Base-by-base conservation (phyloP, 2,888 invertebrate species). In the Drosophila borborema region DNA sequence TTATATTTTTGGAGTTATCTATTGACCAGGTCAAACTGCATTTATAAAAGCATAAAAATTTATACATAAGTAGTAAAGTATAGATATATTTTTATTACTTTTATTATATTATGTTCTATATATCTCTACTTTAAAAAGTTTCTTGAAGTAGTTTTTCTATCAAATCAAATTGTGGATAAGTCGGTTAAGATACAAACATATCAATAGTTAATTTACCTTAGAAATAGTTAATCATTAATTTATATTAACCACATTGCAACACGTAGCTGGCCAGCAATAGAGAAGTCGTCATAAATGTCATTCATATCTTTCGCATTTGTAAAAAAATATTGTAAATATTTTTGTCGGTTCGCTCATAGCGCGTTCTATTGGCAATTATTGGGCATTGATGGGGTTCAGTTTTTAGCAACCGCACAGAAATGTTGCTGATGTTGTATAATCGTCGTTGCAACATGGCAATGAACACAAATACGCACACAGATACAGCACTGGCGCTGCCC, bases 281-380 rank as follows among this genome's bases (percentile, higher is more conserved):
- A 31, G n/a, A n/a, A 18, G 12, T 18, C 6, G 10, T 7, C 6
- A 12, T 49, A 34, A 34, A 18, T 34, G 31, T 34, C 31, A 49
- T n/a, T 34, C 31, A 49, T n/a, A 48, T 48, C 6, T 9, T n/a
- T 16, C 4, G 2, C 48, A 16, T 4, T 28, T 14, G 4, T 23
- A 23, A 9, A 16, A 48, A 23, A 48, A 28, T 3, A 16, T 8
- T 14, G 1, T 20, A 7, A 10, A 38, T n/a, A 23, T 1, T 51
- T 63, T 64, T 45, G 18, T 2, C 53, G 51, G n/a, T 53, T 46
- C 28, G 41, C 49, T 41, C 41, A 63, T 48, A 58, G 59, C 61
- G 51, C 64, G 34, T 64, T 56, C 48, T 34, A 74, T 64, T 67
- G 59, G 58, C 77, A 67, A 77, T 77, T 77, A 77, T 56, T 48